Conservation (phyloP, 1,140 invertebrate genomes). For the Himalopsyche phryganea region DNA sequence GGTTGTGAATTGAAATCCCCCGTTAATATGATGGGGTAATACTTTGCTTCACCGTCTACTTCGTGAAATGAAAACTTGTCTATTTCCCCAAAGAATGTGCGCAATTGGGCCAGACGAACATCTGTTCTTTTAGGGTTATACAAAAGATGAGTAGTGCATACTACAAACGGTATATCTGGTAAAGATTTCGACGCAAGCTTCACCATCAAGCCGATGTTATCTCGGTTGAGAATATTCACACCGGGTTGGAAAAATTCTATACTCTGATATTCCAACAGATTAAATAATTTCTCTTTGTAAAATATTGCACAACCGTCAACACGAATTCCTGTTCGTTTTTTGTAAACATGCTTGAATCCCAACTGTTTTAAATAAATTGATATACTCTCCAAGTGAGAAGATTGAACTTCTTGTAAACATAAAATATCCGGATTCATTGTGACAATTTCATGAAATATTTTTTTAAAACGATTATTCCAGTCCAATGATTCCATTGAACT, state of each 20-base stretch:
- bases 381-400: conserved; percentile 65
- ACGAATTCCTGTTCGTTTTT: conserved; percentile 65
- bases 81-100: conserved; percentile 77
- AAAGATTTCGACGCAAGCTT: conserved; percentile 60
- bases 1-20: conserved; percentile 88
- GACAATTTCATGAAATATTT: conserved; percentile 70
- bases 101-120: conserved; percentile 81
- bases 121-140: conserved; percentile 88
- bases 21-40: conserved; percentile 77
- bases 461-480: conserved; percentile 68
- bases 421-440: conserved; percentile 73
- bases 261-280: conserved; percentile 55
- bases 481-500: conserved; percentile 58
- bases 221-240: conserved; percentile 66
- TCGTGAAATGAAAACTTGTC: conserved; percentile 67
- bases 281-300: conserved; percentile 64
- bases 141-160: conserved; percentile 92
- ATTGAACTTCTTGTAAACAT: conserved; percentile 85
- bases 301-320: conserved; percentile 86
- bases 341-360: conserved; percentile 65
- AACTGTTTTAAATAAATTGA: conserved; percentile 53
- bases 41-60: conserved; percentile 41
- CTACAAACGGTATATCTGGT: conserved; percentile 57
- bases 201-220: conserved; percentile 83
- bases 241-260: conserved; percentile 60